Base-by-base conservation (phyloP, 2,888 invertebrate genomes). In the Coremacera marginata region DNA sequence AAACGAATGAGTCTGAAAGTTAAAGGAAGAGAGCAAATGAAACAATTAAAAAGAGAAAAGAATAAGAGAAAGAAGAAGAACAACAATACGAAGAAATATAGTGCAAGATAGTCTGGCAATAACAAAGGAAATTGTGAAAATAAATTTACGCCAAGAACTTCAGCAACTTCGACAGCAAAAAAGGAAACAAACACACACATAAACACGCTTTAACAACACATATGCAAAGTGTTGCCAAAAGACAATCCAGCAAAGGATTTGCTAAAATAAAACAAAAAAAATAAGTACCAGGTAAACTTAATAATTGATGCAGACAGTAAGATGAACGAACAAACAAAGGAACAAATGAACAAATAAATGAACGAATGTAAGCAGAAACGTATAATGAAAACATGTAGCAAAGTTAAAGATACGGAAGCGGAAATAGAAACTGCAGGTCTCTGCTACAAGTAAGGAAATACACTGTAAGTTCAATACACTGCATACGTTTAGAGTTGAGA, bases 81-180 rank as follows among this genome's bases (percentile, higher is more conserved):
- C n/a, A n/a, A n/a, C n/a, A n/a, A n/a, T n/a, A n/a, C n/a, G n/a
- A n/a, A n/a, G n/a, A n/a, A n/a, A n/a, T n/a, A n/a, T n/a, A 19
- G 22, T 19, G 19, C 22, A 25, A 55, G 11, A 22, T 55, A 25
- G 55, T 55, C 55, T 55, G 19, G 8, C 55, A 55, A 22, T 22
- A 19, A 55, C 19, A 55, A 55, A 19, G 22, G 22, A 55, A 8
- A 22, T 55, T 55, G 19, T 22, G 55, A 55, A 55, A 55, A 22
- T 19, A 55, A 22, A 55, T 55, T 55, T 19, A 55, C 55, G 44
- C 44, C 44, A 80, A 77, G 79, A 78, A 79, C 57, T 16, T 4
- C 25, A 62, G 14, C 8, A 67, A 7, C 22, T 63, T 37, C 14
- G 25, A 19, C 51, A 31, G 16, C 16, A 77, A 75, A 25, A 67